A percentile compares a stretch with the other conserved stretches of the same genome.
These are phyloP conservation scores for Alloplasta piceator DNA, from an alignment of 2,888 invertebrate species.

Conservation along the genomic window DNA sequence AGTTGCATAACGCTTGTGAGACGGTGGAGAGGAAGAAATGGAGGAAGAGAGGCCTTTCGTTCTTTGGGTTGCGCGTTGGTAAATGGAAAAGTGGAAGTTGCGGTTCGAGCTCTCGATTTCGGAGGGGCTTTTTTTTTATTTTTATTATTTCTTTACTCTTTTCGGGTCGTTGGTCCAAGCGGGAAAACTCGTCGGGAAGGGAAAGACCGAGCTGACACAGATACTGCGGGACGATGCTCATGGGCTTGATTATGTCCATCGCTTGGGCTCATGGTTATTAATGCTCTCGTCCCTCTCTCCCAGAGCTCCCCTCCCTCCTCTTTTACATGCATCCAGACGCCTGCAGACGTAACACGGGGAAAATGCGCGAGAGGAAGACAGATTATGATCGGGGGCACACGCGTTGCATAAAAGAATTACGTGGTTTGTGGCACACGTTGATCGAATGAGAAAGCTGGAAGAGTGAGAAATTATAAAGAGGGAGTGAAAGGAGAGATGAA, in stretches of 20 bases:
- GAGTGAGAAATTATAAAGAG: slow-evolving; percentile 39
- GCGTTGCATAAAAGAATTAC: slow-evolving; percentile 76
- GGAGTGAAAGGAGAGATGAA: slow-evolving; percentile 18
- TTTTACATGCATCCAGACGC: slow-evolving; percentile 24
- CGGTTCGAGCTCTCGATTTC: slow-evolving; percentile 60
- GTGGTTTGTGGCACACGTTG: slow-evolving; percentile 22
- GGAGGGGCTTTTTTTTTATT: slow-evolving; percentile 34
- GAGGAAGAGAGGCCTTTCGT: slow-evolving; percentile 37
- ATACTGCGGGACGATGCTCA: slow-evolving; percentile 46
- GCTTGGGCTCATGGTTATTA: slow-evolving; percentile 65
- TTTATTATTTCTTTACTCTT: neutral
- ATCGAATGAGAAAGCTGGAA: slow-evolving; percentile 37
- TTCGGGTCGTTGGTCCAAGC: slow-evolving; percentile 60
- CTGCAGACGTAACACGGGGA: neutral
- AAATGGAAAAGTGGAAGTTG: slow-evolving; percentile 29
- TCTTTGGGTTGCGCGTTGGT: slow-evolving; percentile 51
- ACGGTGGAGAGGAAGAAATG: slow-evolving; percentile 12
- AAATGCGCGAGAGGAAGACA: slow-evolving; percentile 49
- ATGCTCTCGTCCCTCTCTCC: slow-evolving; percentile 47
- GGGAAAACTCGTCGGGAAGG: slow-evolving; percentile 47
- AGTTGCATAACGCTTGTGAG: slow-evolving; percentile 38
- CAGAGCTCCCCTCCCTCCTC: neutral
- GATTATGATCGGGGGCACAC: slow-evolving; percentile 76
- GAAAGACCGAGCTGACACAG: slow-evolving; percentile 58
- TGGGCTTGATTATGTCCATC: slow-evolving; percentile 55